Conservation (phyloP, 2,888 invertebrate species). For the Rhagophthalmus giganteus region DNA sequence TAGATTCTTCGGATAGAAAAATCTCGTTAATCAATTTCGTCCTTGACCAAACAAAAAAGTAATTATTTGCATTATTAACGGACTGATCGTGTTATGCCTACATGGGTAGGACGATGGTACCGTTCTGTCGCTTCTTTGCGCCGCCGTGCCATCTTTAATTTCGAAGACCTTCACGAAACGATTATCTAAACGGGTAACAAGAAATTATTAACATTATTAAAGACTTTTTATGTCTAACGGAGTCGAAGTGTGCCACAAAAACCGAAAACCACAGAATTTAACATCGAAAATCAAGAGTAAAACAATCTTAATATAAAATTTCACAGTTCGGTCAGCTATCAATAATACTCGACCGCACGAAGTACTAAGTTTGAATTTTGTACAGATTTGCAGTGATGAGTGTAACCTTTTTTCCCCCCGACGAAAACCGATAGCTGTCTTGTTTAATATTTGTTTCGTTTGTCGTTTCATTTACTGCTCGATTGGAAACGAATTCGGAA, state of each 20-base stretch:
- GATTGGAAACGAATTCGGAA: background rate
- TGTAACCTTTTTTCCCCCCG: background rate
- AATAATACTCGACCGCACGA: constrained; percentile 36
- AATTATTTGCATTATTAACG: background rate
- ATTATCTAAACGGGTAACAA: background rate
- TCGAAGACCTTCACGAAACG: background rate
- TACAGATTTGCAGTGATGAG: constrained; percentile 3
- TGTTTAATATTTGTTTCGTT: background rate
- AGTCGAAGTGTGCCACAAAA: constrained; percentile 27
- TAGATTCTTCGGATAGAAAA: background rate
- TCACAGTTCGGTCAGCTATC: constrained; percentile 39
- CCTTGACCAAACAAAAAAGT: background rate
- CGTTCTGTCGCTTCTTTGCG: background rate
- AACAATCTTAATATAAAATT: constrained; percentile 33
- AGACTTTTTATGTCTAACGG: background rate
- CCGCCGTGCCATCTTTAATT: background rate
- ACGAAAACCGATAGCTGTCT: constrained; percentile 1
- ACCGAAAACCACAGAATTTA: constrained; percentile 16
- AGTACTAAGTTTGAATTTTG: constrained; percentile 13
- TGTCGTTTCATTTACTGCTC: background rate
- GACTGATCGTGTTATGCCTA: background rate
- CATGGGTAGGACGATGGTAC: no score
- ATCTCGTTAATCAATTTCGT: background rate
- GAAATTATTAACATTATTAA: background rate
- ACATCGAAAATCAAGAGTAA: constrained; percentile 27